phyloP scores from a whole-genome alignment of 2,888 invertebrate species.

The Marronus borbonicus region DNA sequence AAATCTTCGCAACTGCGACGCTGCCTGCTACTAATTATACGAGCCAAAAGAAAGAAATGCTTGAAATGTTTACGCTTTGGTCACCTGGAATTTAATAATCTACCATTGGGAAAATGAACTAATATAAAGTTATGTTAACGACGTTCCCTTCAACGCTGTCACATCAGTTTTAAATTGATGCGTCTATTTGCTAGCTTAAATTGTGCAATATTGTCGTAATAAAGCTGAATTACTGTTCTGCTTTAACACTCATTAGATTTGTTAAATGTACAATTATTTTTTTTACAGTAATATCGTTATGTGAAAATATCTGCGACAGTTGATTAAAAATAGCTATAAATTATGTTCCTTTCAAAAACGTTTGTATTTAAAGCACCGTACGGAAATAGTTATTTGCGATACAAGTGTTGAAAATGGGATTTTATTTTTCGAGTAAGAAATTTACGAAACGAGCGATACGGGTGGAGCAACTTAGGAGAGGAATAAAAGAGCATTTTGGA shows the following conservation, averaged over 20 bases:
- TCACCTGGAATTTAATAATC: conserved; percentile 46
- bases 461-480: too few species aligned
- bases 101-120: conserved; percentile 9
- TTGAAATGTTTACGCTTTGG: conserved; percentile 38
- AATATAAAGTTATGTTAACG: conserved; percentile 28
- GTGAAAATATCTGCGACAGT: background rate
- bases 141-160: conserved; percentile 30
- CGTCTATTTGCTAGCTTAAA: conserved; percentile 20
- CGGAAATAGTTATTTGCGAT: too few species aligned
- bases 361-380: too few species aligned
- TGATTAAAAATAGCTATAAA: too few species aligned
- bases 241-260: background rate
- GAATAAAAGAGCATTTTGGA: too few species aligned
- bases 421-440: too few species aligned
- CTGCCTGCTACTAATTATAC: conserved; percentile 34
- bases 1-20: conserved; percentile 28
- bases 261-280: conserved; percentile 6
- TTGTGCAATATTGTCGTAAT: conserved; percentile 21
- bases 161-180: conserved; percentile 23
- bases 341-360: too few species aligned
- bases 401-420: too few species aligned
- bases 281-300: background rate
- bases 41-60: conserved; percentile 35
- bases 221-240: background rate
- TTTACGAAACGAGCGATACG: too few species aligned